Percentiles rank a stretch among this genome's conserved stretches.
Evolutionary conservation across 2,888 invertebrate species (phyloP).

Genomic region (Stegophylla sp.): DNA sequence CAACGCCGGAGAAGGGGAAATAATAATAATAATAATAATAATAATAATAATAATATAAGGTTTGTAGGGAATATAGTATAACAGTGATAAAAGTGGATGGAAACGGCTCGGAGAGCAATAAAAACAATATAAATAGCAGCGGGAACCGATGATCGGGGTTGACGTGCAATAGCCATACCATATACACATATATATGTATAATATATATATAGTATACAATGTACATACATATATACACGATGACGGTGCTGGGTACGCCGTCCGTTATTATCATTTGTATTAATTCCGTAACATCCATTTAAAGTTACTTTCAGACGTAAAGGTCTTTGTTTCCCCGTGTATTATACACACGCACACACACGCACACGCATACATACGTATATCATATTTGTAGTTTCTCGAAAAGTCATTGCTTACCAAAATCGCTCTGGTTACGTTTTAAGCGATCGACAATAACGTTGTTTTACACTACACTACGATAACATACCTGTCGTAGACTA

Average conservation of each 20-base stretch:
- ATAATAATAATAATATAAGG: constrained; percentile 41
- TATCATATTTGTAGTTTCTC: not conserved
- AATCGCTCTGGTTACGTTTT: not conserved
- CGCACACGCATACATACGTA: no score
- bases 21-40: constrained; percentile 31
- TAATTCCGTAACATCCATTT: constrained; percentile 58
- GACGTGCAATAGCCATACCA: constrained; percentile 52
- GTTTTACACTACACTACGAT: not conserved
- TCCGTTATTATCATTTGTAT: constrained; percentile 57
- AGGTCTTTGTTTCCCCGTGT: constrained; percentile 45
- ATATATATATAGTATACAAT: not conserved
- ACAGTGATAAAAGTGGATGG: constrained; percentile 54
- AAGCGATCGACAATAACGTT: not conserved
- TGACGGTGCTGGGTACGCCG: not conserved
- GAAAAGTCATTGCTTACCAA: constrained; percentile 49
- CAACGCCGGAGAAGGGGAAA: not conserved
- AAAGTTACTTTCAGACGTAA: constrained; percentile 47
- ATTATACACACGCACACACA: not conserved
- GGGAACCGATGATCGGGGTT: constrained; percentile 57
- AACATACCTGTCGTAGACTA: no score
- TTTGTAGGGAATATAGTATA: constrained; percentile 37
- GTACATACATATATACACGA: not conserved
- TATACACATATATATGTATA: not conserved
- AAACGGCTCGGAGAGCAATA: constrained; percentile 57
- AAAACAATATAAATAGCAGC: constrained; percentile 58